Base-by-base conservation (phyloP, 2,888 invertebrate species). In the Parthenolecanium corni region DNA sequence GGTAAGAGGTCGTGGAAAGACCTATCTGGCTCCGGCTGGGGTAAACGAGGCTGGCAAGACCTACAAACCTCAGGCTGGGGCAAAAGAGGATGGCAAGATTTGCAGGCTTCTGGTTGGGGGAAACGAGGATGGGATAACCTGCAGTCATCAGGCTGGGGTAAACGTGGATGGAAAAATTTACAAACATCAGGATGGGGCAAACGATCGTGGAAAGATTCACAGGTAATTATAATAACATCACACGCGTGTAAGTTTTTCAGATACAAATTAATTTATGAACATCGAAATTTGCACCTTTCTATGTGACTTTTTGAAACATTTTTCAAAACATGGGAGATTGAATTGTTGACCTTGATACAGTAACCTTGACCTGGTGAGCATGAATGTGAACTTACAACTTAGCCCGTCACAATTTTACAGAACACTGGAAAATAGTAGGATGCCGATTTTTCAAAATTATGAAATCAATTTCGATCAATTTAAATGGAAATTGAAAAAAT, bases 1-100 rank as follows among this genome's bases (percentile, higher is more conserved):
- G 82, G 82, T 65, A 82, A 82, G 70, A 74, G 82, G 67, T 80
- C 76, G 23, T 82, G 81, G 82, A 76, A 79, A 68, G 78, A 78
- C 66, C 70, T 79, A 64, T 76, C 0, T 68, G 47, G 36, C 2
- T 49, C 67, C 11, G 66, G 67, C 21, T 73, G 73, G 72, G 73
- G 73, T 25, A 74, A 74, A 67, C 67, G 74, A 44, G 73, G 69
- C 20, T 82, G 80, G 82, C 77, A 77, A 67, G 79, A 78, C 69
- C 71, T 82, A 65, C 78, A 78, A 69, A 69, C 68, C 1, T 74
- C 74, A 5, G 78, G 77, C 3, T 78, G 79, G 79, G 81, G 80
- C 14, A 78, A 82, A 67, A 74, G 82, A 0, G 80, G 67, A 16
- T 82, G 80, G 82, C 77, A 77, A 66, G 79, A 78, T 69, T 71